phyloP scores from a whole-genome alignment of 92 coral and sea anemone species.

The Pocillopora meandrina region DNA sequence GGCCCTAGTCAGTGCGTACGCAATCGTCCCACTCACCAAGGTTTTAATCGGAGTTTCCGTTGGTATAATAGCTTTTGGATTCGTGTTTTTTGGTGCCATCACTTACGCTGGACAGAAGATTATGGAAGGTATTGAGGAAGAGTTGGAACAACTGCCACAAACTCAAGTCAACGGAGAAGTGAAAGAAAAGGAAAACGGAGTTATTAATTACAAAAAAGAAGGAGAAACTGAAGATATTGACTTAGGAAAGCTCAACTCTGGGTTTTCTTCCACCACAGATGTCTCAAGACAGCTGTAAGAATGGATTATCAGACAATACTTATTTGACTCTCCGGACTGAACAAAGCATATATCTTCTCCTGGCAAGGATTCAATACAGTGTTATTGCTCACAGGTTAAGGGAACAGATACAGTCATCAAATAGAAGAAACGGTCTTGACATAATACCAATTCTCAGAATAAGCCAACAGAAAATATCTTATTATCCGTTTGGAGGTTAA shows the following conservation, averaged over 20 bases:
- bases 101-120: conserved; percentile 72
- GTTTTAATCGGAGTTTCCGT: conserved; percentile 67
- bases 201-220: background rate
- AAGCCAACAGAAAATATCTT: too few relatives aligned
- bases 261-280: background rate
- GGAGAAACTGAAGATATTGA: conserved; percentile 13
- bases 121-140: conserved; percentile 50
- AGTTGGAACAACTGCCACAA: conserved; percentile 11
- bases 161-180: background rate
- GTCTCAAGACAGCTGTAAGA: conserved; percentile 1
- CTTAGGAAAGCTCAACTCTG: conserved; percentile 10
- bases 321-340: too few relatives aligned
- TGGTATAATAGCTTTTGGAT: conserved; percentile 70
- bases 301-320: too few relatives aligned
- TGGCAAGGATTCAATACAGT: too few relatives aligned
- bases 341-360: too few relatives aligned
- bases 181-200: background rate
- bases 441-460: too few relatives aligned
- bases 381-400: too few relatives aligned
- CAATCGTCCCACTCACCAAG: conserved; percentile 63
- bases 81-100: conserved; percentile 64
- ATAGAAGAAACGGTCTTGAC: too few relatives aligned
- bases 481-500: too few relatives aligned
- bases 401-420: too few relatives aligned
- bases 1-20: conserved; percentile 75